Evolutionary conservation across 2,888 invertebrate species (phyloP).

Genomic region (Prosopocoilus inquinatus): DNA sequence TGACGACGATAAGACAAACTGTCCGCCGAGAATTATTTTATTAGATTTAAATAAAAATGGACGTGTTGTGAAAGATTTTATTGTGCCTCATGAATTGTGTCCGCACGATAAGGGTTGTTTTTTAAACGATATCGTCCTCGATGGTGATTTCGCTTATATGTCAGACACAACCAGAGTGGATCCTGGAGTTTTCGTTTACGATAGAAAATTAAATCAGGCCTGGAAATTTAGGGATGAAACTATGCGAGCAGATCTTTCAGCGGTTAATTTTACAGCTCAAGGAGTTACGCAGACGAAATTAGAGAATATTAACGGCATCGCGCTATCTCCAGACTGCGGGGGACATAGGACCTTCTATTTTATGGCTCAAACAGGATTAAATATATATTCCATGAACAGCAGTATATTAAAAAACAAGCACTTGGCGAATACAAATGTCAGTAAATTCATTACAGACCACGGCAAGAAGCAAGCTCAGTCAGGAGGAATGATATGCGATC

Average conservation of each 20-base stretch:
- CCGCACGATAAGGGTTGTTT: conserved; percentile 55
- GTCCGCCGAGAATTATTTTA: neutral
- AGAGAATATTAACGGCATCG: conserved; percentile 68
- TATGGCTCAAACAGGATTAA: conserved; percentile 36
- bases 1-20: conserved; percentile 37
- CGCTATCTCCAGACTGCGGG: conserved; percentile 62
- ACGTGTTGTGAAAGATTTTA: neutral
- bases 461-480: conserved; percentile 64
- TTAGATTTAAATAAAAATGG: conserved; percentile 2
- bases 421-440: conserved; percentile 42
- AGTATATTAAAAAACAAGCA: conserved; percentile 56
- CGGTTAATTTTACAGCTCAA: conserved; percentile 59
- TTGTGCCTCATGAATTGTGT: conserved; percentile 47
- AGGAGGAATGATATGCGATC: conserved; percentile 70
- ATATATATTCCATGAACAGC: conserved; percentile 62
- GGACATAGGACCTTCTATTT: conserved; percentile 35
- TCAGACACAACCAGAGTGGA: conserved; percentile 63
- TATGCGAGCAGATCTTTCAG: conserved; percentile 62
- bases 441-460: conserved; percentile 51
- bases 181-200: conserved; percentile 68
- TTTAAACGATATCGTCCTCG: conserved; percentile 67
- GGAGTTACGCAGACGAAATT: conserved; percentile 56
- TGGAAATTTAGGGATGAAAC: conserved; percentile 68
- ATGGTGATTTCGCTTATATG: conserved; percentile 64
- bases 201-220: conserved; percentile 54